These are phyloP conservation scores for Lymantria dispar DNA, from an alignment of 2,888 invertebrate genomes.

Conservation along the genomic window DNA sequence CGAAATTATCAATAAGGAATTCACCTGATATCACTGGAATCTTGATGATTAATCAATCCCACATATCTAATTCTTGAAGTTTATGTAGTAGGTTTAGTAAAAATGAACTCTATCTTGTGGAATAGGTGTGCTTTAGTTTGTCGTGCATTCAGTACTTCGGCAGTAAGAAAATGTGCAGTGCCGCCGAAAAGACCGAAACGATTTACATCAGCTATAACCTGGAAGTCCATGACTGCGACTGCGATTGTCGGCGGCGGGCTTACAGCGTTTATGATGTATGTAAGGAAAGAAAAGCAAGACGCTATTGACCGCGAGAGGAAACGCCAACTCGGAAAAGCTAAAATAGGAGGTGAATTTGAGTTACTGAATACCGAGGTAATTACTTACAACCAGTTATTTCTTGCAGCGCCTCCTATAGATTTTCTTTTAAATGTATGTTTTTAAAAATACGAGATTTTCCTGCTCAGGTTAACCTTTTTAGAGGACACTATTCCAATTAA, in stretches of 20 bases:
- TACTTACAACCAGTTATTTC: background rate
- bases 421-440: no score
- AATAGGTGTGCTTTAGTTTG: constrained; percentile 40
- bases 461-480: no score
- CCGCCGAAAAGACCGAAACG: constrained; percentile 63
- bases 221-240: constrained; percentile 89
- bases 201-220: constrained; percentile 87
- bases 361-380: constrained; percentile 85
- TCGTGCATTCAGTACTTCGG: constrained; percentile 57
- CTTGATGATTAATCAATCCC: no score
- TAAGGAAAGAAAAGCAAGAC: constrained; percentile 91
- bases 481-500: no score
- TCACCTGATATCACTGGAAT: no score
- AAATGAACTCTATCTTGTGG: constrained; percentile 63
- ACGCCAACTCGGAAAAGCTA: constrained; percentile 92
- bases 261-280: constrained; percentile 88
- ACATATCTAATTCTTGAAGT: no score
- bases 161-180: constrained; percentile 52
- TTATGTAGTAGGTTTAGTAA: constrained; percentile 11
- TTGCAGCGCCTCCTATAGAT: no score
- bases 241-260: constrained; percentile 85
- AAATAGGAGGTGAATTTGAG: constrained; percentile 97
- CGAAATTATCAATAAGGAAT: no score
- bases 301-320: constrained; percentile 88
- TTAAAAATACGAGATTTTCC: no score